phyloP scores from a whole-genome alignment of 2,797 vertebrate genomes.

The Pantherophis vulpinus region DNA sequence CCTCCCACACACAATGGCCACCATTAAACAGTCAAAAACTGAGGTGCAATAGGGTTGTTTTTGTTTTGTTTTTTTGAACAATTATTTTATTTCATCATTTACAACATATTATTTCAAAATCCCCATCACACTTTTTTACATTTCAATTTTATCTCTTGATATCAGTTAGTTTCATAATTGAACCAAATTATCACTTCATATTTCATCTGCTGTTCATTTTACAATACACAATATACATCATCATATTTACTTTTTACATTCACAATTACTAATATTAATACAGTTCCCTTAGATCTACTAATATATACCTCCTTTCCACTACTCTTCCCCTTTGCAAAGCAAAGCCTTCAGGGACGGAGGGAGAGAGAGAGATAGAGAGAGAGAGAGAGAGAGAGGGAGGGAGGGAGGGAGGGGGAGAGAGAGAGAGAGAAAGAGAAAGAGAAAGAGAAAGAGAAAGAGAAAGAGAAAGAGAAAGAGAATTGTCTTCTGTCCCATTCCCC shows the following conservation, averaged over 20 bases:
- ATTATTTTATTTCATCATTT: too few relatives aligned
- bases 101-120: too few relatives aligned
- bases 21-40: not conserved
- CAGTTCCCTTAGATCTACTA: too few relatives aligned
- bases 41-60: not conserved
- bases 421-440: not conserved
- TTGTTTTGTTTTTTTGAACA: not conserved
- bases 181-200: too few relatives aligned
- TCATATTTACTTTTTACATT: too few relatives aligned
- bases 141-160: too few relatives aligned
- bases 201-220: too few relatives aligned
- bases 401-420: fast-evolving
- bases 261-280: too few relatives aligned
- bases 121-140: too few relatives aligned
- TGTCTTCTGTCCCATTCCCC: not conserved
- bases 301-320: too few relatives aligned
- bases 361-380: fast-evolving
- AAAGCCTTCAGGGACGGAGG: not conserved
- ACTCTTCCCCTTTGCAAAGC: not conserved
- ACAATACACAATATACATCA: too few relatives aligned
- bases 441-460: not conserved
- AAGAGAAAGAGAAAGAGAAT: not conserved
- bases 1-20: not conserved
- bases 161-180: too few relatives aligned
- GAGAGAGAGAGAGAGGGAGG: not conserved